phyloP scores from a whole-genome alignment of 92 coral and sea anemone genomes.

The Ricordea florida region DNA sequence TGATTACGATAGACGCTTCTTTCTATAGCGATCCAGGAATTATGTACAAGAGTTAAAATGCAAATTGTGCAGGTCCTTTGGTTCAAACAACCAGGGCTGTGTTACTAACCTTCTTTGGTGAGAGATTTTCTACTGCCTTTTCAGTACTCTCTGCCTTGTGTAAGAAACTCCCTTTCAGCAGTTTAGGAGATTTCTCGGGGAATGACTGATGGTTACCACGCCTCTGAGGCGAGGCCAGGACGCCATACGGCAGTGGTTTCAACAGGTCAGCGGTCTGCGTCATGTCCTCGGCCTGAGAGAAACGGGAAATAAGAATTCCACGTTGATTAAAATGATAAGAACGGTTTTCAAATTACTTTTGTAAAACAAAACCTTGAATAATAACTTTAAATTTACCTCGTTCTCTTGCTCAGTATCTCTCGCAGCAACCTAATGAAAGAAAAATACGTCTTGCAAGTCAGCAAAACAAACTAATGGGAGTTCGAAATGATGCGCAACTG shows the following conservation, averaged over 20 bases:
- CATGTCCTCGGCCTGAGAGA: conserved; percentile 55
- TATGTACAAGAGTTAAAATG: no score
- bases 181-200: conserved; percentile 80
- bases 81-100: no score
- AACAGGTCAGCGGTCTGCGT: conserved; percentile 50
- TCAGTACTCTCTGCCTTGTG: conserved; percentile 86
- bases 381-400: neutral
- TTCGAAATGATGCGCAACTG: no score
- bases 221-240: conserved; percentile 85
- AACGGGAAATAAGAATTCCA: neutral
- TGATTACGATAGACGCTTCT: no score
- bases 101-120: conserved; percentile 94
- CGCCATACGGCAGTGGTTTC: conserved; percentile 65
- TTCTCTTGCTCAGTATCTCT: conserved; percentile 9
- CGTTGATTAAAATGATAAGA: neutral
- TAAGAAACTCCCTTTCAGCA: conserved; percentile 90
- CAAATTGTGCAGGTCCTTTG: no score
- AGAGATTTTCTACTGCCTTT: conserved; percentile 71
- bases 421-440: neutral
- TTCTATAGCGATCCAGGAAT: no score
- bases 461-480: neutral
- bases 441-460: neutral
- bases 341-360: no score
- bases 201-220: conserved; percentile 59
- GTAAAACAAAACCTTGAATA: neutral